Evolutionary conservation across 2,888 invertebrate species (phyloP).

Genomic region (Neuroscelio doddi): DNA sequence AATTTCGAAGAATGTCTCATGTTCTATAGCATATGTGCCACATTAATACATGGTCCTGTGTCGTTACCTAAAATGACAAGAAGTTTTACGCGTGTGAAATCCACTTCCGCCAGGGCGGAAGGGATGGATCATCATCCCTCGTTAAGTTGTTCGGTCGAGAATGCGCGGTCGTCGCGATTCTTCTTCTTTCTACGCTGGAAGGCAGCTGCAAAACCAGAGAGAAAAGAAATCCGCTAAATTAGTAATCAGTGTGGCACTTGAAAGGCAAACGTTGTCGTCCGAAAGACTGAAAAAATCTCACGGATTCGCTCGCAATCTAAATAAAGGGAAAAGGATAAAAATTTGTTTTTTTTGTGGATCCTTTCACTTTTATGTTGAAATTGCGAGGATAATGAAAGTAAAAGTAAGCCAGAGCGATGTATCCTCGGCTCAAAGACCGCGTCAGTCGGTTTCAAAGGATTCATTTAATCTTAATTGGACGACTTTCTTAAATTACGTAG

Average conservation of each 20-base stretch:
- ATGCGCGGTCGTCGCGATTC: slow-evolving; percentile 4
- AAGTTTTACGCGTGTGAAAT: slow-evolving; percentile 55
- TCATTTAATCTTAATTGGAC: slow-evolving; percentile 13
- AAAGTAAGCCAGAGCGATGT: slow-evolving; percentile 7
- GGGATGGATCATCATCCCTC: slow-evolving; percentile 29
- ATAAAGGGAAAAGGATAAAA: slow-evolving; percentile 24
- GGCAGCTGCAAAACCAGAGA: slow-evolving; percentile 23
- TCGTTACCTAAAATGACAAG: slow-evolving; percentile 67
- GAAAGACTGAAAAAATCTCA: slow-evolving; percentile 14
- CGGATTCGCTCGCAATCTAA: slow-evolving; percentile 17
- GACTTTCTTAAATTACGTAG: slow-evolving; percentile 13
- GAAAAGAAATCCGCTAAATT: slow-evolving; percentile 21
- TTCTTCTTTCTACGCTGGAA: not conserved
- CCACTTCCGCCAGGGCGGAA: slow-evolving; percentile 45
- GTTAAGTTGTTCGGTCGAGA: not conserved
- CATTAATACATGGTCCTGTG: slow-evolving; percentile 54
- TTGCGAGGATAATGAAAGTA: slow-evolving; percentile 17
- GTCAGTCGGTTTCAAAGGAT: slow-evolving; percentile 10
- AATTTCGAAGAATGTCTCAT: slow-evolving; percentile 23
- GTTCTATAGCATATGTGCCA: slow-evolving; percentile 52
- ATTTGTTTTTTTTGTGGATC: not conserved
- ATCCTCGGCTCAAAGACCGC: slow-evolving; percentile 15
- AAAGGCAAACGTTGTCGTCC: slow-evolving; percentile 1
- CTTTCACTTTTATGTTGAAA: slow-evolving; percentile 9
- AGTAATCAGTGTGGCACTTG: slow-evolving; percentile 6